Evolutionary conservation across 2,797 vertebrate genomes (phyloP).

Genomic region (Cygnus olor): DNA sequence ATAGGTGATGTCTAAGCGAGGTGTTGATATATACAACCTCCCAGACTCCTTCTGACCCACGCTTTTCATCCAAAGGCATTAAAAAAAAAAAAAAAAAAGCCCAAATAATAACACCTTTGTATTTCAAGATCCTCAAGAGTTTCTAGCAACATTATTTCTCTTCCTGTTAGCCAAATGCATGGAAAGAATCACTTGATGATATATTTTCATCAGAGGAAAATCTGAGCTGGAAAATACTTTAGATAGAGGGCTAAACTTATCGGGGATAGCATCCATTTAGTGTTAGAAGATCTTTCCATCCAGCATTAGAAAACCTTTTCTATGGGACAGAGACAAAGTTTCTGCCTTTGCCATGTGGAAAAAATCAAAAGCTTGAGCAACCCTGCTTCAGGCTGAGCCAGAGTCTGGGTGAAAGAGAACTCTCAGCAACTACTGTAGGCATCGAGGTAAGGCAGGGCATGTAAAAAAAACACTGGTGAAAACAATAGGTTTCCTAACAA

Average conservation of each 20-base stretch:
- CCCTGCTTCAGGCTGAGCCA: background rate
- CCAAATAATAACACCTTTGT: slow-evolving; percentile 6
- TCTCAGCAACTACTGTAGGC: background rate
- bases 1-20: slow-evolving; percentile 26
- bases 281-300: slow-evolving; percentile 31
- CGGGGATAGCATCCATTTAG: background rate
- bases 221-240: slow-evolving; percentile 44
- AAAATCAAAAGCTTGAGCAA: slow-evolving; percentile 22
- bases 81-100: background rate
- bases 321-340: background rate
- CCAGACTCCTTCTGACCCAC: background rate
- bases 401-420: background rate
- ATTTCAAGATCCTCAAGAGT: background rate
- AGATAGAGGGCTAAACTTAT: slow-evolving; percentile 35
- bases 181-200: background rate
- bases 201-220: slow-evolving; percentile 55
- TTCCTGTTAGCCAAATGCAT: background rate
- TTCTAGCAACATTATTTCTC: slow-evolving; percentile 15
- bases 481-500: background rate
- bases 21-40: slow-evolving; percentile 44
- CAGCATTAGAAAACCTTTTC: background rate
- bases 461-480: background rate
- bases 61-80: slow-evolving; percentile 35
- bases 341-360: slow-evolving; percentile 24
- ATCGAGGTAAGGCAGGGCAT: background rate